Evolutionary conservation across 2,797 vertebrate genomes (phyloP).

Genomic region (Carduelis carduelis): DNA sequence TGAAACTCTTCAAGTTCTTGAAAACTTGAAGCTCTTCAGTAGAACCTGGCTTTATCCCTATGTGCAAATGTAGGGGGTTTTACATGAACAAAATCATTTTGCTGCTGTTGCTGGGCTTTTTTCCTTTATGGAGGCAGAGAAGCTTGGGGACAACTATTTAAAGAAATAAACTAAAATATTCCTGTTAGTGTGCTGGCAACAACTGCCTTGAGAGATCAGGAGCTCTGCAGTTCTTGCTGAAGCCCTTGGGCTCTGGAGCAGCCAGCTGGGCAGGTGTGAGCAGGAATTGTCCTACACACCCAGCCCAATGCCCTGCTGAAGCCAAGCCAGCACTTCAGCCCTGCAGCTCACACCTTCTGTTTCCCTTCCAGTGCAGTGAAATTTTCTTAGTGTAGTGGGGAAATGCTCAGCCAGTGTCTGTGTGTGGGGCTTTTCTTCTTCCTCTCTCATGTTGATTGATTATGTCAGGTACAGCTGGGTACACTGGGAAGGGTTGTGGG

Average conservation of each 20-base stretch:
- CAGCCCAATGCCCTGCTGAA: too few species aligned
- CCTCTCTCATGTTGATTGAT: neutral
- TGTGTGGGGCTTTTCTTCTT: neutral
- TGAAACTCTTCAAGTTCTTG: neutral
- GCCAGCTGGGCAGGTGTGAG: fast-evolving
- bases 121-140: neutral
- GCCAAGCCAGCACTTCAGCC: neutral
- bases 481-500: too few species aligned
- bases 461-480: neutral
- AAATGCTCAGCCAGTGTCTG: neutral
- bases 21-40: neutral
- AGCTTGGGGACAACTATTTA: neutral
- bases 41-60: neutral
- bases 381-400: neutral
- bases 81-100: neutral
- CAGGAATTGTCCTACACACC: neutral
- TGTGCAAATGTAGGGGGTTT: fast-evolving
- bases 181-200: neutral
- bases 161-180: neutral
- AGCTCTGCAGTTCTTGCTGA: neutral
- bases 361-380: neutral
- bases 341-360: neutral
- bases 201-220: fast-evolving
- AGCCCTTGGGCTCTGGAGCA: neutral
- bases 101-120: neutral